Percentiles rank a stretch among this genome's conserved stretches.
Conservation (phyloP, 2,113 vertebrate genomes). For the Tychaedon coryphoeus region DNA sequence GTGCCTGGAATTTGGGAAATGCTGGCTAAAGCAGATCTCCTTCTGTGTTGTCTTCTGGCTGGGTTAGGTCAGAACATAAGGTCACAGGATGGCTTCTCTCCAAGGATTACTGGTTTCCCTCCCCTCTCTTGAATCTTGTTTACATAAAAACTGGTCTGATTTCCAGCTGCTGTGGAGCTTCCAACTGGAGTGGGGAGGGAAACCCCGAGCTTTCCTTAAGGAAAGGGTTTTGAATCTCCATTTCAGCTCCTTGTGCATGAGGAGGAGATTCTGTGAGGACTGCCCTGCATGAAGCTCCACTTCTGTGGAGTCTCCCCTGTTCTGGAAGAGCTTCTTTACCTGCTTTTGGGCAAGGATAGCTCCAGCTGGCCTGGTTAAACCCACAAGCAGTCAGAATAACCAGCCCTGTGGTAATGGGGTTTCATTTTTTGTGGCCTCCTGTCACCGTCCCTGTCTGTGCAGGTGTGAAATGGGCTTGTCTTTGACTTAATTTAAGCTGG, state of each 20-base stretch:
- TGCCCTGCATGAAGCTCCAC: background rate
- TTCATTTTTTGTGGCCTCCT: background rate
- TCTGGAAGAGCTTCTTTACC: background rate
- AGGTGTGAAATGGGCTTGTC: background rate
- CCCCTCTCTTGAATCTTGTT: background rate
- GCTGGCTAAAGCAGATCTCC: background rate
- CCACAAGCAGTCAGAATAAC: background rate
- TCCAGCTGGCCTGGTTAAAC: background rate
- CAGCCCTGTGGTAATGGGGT: background rate
- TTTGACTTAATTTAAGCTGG: background rate
- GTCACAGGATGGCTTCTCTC: conserved; percentile 4
- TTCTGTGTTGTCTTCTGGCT: background rate
- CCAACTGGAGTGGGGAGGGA: background rate
- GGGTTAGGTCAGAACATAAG: conserved; percentile 30
- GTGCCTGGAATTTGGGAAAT: conserved; percentile 18
- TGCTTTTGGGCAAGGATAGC: background rate
- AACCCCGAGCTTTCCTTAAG: background rate
- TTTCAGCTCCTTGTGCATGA: background rate
- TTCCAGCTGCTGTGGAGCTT: background rate
- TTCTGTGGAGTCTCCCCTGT: background rate
- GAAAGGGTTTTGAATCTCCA: background rate
- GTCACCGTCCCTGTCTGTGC: background rate
- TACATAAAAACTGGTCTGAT: background rate
- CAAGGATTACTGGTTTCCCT: background rate
- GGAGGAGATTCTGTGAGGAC: background rate